Conservation (phyloP, 2,888 invertebrate species). For the Subacronicta megacephala region DNA sequence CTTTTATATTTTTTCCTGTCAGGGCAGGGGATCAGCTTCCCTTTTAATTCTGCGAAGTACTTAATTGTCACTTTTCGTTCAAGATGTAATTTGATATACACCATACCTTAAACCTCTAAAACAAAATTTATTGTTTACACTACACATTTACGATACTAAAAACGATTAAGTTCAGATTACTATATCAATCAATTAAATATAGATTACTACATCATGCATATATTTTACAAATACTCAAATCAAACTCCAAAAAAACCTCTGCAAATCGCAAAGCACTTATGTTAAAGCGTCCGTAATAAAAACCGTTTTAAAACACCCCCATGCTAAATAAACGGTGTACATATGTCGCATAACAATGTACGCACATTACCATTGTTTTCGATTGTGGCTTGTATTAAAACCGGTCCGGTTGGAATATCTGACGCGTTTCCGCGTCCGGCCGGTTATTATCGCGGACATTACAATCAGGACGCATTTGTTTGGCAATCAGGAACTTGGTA, state of each 20-base stretch:
- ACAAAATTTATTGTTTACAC: too few relatives aligned
- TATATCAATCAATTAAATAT: too few relatives aligned
- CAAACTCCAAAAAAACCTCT: conserved; percentile 8
- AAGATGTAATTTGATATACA: too few relatives aligned
- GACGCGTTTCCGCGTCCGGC: conserved; percentile 58
- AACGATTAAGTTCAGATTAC: too few relatives aligned
- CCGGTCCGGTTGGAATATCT: conserved; percentile 58
- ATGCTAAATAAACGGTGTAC: conserved; percentile 59
- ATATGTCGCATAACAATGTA: conserved; percentile 60
- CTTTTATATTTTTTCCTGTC: too few relatives aligned
- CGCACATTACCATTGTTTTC: conserved; percentile 60
- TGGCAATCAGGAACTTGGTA: conserved; percentile 38
- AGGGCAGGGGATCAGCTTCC: too few relatives aligned
- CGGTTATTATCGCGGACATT: conserved; percentile 56
- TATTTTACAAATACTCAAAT: too few relatives aligned
- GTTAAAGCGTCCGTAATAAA: conserved; percentile 45
- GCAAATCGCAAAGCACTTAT: conserved; percentile 25
- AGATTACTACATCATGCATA: too few relatives aligned
- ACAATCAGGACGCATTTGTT: conserved; percentile 61
- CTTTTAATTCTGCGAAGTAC: too few relatives aligned
- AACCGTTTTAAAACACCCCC: conserved; percentile 36
- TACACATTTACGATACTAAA: too few relatives aligned
- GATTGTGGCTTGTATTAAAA: conserved; percentile 59
- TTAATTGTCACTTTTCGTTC: too few relatives aligned
- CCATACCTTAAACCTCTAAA: too few relatives aligned